Evolutionary conservation across 37 sponge, comb jelly and placozoan species (phyloP), one percentile per base, ranked within the genome.

Genomic region (Aphrocallistes beatrix): DNA sequence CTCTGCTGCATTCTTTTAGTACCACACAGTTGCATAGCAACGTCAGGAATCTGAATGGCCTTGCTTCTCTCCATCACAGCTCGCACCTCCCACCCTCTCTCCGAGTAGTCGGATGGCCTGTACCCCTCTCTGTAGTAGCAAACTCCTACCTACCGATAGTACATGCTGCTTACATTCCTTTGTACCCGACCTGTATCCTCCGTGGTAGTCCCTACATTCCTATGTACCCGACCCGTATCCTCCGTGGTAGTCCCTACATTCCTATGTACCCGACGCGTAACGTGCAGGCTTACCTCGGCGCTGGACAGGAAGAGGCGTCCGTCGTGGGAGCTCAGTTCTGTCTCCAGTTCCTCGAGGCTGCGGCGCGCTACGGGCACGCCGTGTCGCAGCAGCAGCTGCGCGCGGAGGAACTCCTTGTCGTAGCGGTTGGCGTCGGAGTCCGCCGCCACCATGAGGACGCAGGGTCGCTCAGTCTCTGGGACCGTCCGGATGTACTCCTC

Each of bases 81-180:
- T 13, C 75, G 75, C 34, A 13, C 21, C 34, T 28, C 34, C 75
- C 75, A 60, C 3, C 25, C 75, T 6, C n/a, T 1, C 3, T 60
- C 75, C 34, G 75, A 60, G 75, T 60, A 60, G 75, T 60, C 28
- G 6, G 75, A 60, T 6, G 75, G 75, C 28, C n/a, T 30, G 34
- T 60, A 60, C 32, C 75, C 75, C 3, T 3, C n/a, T 60, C 75
- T 60, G 75, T 60, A 60, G 75, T 60, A 60, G 75, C 75, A 60
- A 1, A 60, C 75, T 3, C 75, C 3, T 13, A 60, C 34, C 75
- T 60, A 60, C 34, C 3, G 3, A 60, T 13, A 60, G 8, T 1
- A 19, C 21, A n/a, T n/a, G n/a, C n/a, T n/a, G n/a, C n/a, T n/a
- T n/a, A n/a, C n/a, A n/a, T n/a, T n/a, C n/a, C n/a, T n/a, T n/a